Evolutionary conservation across 2,113 vertebrate species (phyloP).

Genomic region (Antidorcas marsupialis): DNA sequence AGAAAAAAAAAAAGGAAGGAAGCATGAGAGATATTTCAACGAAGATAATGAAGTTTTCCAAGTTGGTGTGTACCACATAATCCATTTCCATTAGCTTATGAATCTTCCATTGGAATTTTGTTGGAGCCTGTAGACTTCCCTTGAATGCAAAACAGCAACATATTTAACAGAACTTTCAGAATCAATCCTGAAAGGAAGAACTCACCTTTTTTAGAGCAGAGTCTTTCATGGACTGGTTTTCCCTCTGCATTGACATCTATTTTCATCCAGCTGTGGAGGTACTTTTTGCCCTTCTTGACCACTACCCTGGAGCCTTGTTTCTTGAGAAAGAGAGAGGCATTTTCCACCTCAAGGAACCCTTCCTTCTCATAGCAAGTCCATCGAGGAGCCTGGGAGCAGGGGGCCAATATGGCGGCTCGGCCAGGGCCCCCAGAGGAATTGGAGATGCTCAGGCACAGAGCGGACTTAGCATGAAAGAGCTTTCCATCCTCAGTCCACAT

Average conservation of each 20-base stretch:
- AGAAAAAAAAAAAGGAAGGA: neutral
- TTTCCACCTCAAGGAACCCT: constrained; percentile 83
- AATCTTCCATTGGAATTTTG: neutral
- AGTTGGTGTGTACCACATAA: neutral
- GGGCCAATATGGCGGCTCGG: constrained; percentile 63
- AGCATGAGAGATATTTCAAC: neutral
- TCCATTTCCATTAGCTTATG: neutral
- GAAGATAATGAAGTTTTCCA: neutral
- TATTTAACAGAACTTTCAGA: constrained; percentile 34
- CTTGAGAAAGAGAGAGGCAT: constrained; percentile 84
- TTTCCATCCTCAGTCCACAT: constrained; percentile 82
- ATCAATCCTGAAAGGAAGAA: constrained; percentile 48
- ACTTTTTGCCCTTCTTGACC: constrained; percentile 78
- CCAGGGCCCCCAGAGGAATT: constrained; percentile 69
- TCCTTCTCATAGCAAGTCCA: constrained; percentile 85
- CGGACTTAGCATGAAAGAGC: constrained; percentile 80
- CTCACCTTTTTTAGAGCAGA: constrained; percentile 88
- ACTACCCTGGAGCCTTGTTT: constrained; percentile 84
- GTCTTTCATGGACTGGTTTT: constrained; percentile 69
- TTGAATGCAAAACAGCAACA: constrained; percentile 13
- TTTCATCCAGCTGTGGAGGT: constrained; percentile 87
- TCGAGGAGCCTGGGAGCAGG: constrained; percentile 81
- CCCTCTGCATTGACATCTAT: constrained; percentile 78
- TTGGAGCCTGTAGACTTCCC: neutral
- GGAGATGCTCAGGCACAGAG: constrained; percentile 82